phyloP scores from a whole-genome alignment of 2,888 invertebrate species.

The Hypercompe scribonia region DNA sequence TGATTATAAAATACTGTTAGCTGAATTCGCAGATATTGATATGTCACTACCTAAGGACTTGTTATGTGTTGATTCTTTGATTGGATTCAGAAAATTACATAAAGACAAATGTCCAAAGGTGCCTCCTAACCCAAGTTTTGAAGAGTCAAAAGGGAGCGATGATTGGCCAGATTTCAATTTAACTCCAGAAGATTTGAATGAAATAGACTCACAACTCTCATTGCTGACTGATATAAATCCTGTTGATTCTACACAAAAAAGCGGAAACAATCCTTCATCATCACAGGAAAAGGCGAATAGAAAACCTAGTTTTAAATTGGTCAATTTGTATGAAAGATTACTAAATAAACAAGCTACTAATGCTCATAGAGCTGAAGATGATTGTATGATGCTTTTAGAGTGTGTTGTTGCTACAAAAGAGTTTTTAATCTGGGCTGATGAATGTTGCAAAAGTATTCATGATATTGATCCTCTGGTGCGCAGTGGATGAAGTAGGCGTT shows the following conservation, averaged over 20 bases:
- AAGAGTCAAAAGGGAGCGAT: too few species aligned
- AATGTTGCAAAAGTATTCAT: too few species aligned
- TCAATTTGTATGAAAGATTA: slow-evolving; percentile 84
- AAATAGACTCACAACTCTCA: slow-evolving; percentile 65
- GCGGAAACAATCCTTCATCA: not conserved
- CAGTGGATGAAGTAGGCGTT: too few species aligned
- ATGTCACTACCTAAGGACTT: too few species aligned
- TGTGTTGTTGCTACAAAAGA: too few species aligned
- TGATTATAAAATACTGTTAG: too few species aligned
- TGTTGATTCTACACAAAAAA: slow-evolving; percentile 30
- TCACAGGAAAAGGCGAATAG: slow-evolving; percentile 1
- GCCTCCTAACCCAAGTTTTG: slow-evolving; percentile 22
- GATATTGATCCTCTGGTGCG: too few species aligned
- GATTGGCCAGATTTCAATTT: slow-evolving; percentile 71
- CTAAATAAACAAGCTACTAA: slow-evolving; percentile 75
- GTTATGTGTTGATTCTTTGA: too few species aligned
- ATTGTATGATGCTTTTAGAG: too few species aligned
- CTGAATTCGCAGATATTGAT: too few species aligned
- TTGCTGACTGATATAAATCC: slow-evolving; percentile 58
- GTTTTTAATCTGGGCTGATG: too few species aligned
- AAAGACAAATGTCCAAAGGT: slow-evolving; percentile 18
- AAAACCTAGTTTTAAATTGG: too few species aligned
- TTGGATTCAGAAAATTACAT: slow-evolving; percentile 85
- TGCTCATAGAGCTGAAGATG: slow-evolving; percentile 90
- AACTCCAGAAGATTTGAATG: slow-evolving; percentile 66